Conservation (phyloP, 2,113 vertebrate species). For the human (Homo sapiens) region GRCh38 chr4:135050001-135050500, state of each 20-base stretch:
- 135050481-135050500: slow-evolving; percentile 86
- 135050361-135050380: slow-evolving; percentile 90
- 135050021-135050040: background rate
- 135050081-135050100: slow-evolving; percentile 57
- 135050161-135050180: slow-evolving; percentile 82
- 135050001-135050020: slow-evolving; percentile 62
- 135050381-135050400: slow-evolving; percentile 90
- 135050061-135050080: slow-evolving; percentile 41
- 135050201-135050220: slow-evolving; percentile 83
- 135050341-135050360: slow-evolving; percentile 90
- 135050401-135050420: slow-evolving; percentile 88
- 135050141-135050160: slow-evolving; percentile 75
- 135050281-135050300: slow-evolving; percentile 82
- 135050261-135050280: slow-evolving; percentile 83
- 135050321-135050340: slow-evolving; percentile 92
- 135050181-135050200: slow-evolving; percentile 87
- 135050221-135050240: slow-evolving; percentile 84
- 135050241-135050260: slow-evolving; percentile 84
- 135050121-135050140: slow-evolving; percentile 67
- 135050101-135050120: slow-evolving; percentile 58
- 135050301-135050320: slow-evolving; percentile 92
- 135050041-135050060: slow-evolving; percentile 25
- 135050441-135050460: slow-evolving; percentile 95
- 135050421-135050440: slow-evolving; percentile 90
- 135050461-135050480: slow-evolving; percentile 85